Percentiles rank a stretch among this genome's conserved stretches.
These are phyloP conservation scores for Orycteropus afer DNA, from an alignment of 2,113 vertebrate species.

Conservation along the genomic window DNA sequence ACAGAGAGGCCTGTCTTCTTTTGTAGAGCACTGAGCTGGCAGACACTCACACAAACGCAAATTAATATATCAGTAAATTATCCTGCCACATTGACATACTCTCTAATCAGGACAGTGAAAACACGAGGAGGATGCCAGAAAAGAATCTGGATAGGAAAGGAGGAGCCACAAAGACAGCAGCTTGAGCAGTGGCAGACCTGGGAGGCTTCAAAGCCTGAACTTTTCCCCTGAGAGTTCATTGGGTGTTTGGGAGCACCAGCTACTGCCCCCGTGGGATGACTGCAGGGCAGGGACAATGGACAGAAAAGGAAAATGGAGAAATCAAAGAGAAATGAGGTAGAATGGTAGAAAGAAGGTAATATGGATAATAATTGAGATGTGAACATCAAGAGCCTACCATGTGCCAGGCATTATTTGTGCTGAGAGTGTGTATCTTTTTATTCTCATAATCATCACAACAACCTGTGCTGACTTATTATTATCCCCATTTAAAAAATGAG, in stretches of 20 bases:
- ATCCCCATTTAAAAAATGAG: background rate
- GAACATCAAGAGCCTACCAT: rapidly evolving
- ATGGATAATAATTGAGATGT: rapidly evolving
- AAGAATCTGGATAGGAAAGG: slow-evolving; percentile 8
- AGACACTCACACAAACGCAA: slow-evolving; percentile 54
- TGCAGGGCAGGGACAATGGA: background rate
- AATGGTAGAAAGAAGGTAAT: background rate
- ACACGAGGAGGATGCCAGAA: slow-evolving; percentile 26
- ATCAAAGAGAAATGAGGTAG: background rate
- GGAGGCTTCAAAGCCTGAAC: slow-evolving; percentile 44
- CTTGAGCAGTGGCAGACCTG: background rate
- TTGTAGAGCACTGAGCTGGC: slow-evolving; percentile 21
- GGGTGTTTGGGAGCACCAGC: background rate
- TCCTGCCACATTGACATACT: slow-evolving; percentile 51
- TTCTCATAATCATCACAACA: rapidly evolving
- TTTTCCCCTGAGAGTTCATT: slow-evolving; percentile 33
- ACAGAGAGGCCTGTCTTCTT: slow-evolving; percentile 63
- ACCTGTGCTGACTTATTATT: rapidly evolving
- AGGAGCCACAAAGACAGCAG: background rate
- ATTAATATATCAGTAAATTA: slow-evolving; percentile 78
- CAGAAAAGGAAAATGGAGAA: background rate
- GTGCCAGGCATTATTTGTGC: too few species aligned
- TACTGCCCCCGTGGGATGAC: rapidly evolving
- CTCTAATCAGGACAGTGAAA: slow-evolving; percentile 71
- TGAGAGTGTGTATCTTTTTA: rapidly evolving